phyloP scores from a whole-genome alignment of 2,888 invertebrate species.

The Tachina grossa region DNA sequence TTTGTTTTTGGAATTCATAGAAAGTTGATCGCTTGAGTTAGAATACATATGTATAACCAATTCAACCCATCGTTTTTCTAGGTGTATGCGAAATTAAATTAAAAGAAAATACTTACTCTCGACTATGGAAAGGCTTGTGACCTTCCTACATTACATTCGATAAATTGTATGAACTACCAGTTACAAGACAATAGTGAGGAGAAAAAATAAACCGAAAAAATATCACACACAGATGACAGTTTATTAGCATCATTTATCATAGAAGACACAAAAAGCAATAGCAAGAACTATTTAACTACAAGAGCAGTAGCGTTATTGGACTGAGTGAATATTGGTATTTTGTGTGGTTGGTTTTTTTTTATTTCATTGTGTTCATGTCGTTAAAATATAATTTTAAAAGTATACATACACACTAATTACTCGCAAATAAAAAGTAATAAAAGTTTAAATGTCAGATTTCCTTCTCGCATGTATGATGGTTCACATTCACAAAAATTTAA shows the following conservation, averaged over 20 bases:
- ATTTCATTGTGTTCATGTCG: neutral
- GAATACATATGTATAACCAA: no score
- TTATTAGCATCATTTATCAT: conserved; percentile 71
- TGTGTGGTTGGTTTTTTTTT: neutral
- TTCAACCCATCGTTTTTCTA: no score
- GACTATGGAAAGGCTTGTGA: conserved; percentile 9
- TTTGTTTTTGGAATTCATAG: no score
- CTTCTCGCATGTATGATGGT: neutral
- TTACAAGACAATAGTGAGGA: conserved; percentile 15
- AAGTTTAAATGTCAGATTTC: neutral
- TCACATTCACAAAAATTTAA: neutral
- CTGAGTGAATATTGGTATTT: conserved; percentile 33
- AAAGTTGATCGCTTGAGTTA: no score
- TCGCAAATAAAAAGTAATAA: no score
- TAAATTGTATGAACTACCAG: conserved; percentile 57
- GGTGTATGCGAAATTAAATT: no score
- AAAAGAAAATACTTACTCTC: neutral
- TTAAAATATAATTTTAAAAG: neutral
- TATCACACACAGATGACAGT: conserved; percentile 61
- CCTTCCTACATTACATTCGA: conserved; percentile 52
- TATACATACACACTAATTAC: no score
- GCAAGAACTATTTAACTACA: conserved; percentile 18
- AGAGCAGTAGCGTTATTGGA: conserved; percentile 33
- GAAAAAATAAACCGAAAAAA: neutral
- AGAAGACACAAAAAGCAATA: conserved; percentile 57